Percentiles rank a stretch among this genome's conserved stretches.
Evolutionary conservation across 1,140 invertebrate genomes (phyloP).

Genomic region (Cataglyphis hispanica): DNA sequence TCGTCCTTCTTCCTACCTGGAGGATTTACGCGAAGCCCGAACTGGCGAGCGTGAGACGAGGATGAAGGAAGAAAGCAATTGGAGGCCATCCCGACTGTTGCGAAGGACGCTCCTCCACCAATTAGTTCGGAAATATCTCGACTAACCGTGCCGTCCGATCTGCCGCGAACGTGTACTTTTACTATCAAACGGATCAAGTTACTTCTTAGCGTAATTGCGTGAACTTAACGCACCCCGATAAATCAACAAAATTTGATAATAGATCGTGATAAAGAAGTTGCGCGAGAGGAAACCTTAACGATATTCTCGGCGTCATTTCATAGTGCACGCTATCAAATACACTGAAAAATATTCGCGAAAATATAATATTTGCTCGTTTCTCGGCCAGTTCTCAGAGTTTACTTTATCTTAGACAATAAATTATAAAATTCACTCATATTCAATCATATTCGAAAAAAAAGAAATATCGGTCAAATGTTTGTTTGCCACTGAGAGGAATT

Average conservation of each 20-base stretch:
- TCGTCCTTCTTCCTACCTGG: slow-evolving; percentile 27
- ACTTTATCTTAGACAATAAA: slow-evolving; percentile 25
- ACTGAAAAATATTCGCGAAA: slow-evolving; percentile 11
- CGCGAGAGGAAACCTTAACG: slow-evolving; percentile 24
- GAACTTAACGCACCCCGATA: background rate
- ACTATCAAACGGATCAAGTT: slow-evolving; percentile 53
- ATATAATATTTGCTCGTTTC: background rate
- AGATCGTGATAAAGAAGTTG: slow-evolving; percentile 33
- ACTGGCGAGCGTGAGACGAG: background rate
- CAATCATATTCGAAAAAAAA: slow-evolving; percentile 36
- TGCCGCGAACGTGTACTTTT: slow-evolving; percentile 23
- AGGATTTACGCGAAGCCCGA: slow-evolving; percentile 57
- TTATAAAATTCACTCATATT: background rate
- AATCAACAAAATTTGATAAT: slow-evolving; percentile 45
- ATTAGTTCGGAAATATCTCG: slow-evolving; percentile 60
- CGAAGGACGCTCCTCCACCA: slow-evolving; percentile 51
- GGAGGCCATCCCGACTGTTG: slow-evolving; percentile 39
- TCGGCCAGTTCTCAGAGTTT: background rate
- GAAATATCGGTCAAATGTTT: background rate
- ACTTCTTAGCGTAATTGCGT: slow-evolving; percentile 61
- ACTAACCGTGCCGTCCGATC: slow-evolving; percentile 6
- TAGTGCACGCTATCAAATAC: background rate
- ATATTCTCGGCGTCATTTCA: background rate
- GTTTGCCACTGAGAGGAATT: background rate
- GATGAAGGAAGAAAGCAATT: background rate